Evolutionary conservation across 2,888 invertebrate genomes (phyloP).

Genomic region (Branchinecta sandiegonensis): DNA sequence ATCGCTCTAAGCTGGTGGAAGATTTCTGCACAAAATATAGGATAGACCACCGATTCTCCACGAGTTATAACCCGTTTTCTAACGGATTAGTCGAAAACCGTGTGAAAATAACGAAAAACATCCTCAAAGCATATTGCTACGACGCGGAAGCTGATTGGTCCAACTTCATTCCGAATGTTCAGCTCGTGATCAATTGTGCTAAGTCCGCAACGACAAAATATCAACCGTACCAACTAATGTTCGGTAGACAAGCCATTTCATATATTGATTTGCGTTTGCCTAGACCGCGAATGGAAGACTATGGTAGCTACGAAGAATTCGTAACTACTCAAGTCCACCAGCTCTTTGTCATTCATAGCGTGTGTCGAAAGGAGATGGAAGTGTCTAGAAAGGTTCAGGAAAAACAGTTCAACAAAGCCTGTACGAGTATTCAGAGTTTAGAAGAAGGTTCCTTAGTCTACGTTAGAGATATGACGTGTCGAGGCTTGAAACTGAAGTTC

Average conservation of each 20-base stretch:
- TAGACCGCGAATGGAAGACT: background rate
- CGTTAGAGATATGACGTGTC: background rate
- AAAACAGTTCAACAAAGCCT: background rate
- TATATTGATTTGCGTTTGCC: background rate
- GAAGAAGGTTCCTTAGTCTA: background rate
- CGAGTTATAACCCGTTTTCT: background rate
- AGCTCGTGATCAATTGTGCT: background rate
- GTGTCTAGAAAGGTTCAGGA: background rate
- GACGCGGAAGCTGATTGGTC: background rate
- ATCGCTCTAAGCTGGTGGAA: conserved; percentile 3
- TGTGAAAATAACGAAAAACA: background rate
- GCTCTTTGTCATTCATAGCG: background rate
- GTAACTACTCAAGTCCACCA: background rate
- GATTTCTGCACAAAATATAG: background rate
- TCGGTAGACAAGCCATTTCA: background rate
- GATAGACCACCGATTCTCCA: background rate
- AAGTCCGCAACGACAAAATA: background rate
- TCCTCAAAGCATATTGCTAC: background rate
- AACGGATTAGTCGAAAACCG: conserved; percentile 1
- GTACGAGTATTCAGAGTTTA: background rate
- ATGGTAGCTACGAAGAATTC: background rate
- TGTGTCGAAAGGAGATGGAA: background rate
- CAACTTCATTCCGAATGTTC: background rate
- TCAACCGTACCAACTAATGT: background rate
- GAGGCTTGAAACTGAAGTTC: background rate